Conservation (phyloP, 1,140 invertebrate genomes). For the Rhynchophorus ferrugineus region DNA sequence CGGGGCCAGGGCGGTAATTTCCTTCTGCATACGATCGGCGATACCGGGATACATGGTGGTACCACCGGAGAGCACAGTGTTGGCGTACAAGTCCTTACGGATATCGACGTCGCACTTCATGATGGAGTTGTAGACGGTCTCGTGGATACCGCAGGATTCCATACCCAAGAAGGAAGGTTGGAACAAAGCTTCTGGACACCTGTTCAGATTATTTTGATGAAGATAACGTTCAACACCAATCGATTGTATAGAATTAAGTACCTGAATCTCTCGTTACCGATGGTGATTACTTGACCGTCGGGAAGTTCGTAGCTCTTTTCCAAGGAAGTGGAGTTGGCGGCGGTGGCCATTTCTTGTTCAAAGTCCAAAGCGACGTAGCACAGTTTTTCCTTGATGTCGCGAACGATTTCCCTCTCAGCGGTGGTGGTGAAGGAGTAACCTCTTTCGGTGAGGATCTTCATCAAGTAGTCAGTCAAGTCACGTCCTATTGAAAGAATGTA, state of each 20-base stretch:
- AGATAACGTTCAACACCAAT: too few species aligned
- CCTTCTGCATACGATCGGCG: slow-evolving; percentile 79
- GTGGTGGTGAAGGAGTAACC: slow-evolving; percentile 96
- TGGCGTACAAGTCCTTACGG: slow-evolving; percentile 91
- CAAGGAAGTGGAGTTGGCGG: slow-evolving; percentile 81
- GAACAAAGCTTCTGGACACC: slow-evolving; percentile 92
- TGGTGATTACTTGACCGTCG: slow-evolving; percentile 94
- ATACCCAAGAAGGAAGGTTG: slow-evolving; percentile 92
- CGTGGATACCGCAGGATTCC: slow-evolving; percentile 91
- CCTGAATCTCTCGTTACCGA: slow-evolving; percentile 95
- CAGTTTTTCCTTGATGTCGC: slow-evolving; percentile 91
- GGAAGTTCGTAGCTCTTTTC: slow-evolving; percentile 93
- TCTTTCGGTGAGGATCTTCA: slow-evolving; percentile 93
- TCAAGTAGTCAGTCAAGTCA: slow-evolving; percentile 91
- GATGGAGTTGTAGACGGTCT: slow-evolving; percentile 94
- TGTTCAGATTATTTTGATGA: not conserved
- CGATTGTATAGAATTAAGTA: too few species aligned
- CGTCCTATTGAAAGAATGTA: slow-evolving; percentile 42
- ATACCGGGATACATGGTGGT: slow-evolving; percentile 90
- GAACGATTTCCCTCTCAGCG: slow-evolving; percentile 91
- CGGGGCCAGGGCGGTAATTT: slow-evolving; percentile 78
- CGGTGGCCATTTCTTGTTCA: slow-evolving; percentile 92
- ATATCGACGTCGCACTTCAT: slow-evolving; percentile 96
- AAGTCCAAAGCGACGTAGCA: slow-evolving; percentile 90
- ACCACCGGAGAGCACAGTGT: slow-evolving; percentile 91